Base-by-base conservation (phyloP, 2,888 invertebrate species). In the Zygogramma bicolorata region DNA sequence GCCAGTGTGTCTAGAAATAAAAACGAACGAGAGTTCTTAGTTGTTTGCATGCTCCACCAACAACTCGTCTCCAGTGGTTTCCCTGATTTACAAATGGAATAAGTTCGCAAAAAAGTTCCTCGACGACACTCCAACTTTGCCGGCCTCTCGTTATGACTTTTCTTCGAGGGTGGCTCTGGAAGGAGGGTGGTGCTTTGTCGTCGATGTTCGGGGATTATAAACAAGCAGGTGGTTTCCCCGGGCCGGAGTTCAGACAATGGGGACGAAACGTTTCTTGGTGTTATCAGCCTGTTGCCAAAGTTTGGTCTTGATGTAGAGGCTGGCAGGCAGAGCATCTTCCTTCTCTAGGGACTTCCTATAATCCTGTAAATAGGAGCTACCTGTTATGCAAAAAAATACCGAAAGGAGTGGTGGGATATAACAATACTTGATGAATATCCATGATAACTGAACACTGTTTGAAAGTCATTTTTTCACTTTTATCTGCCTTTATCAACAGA, bases 1-100 rank as follows among this genome's bases (percentile, higher is more conserved):
- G 73, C 75, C 77, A 65, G 75, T 70, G 73, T 75, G 76, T 77
- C 75, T 62, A 29, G 70, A 79, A 81, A 78, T 79, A 82, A 80
- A 81, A 78, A 65, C 20, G 40, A 59, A 65, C 58, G 42, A 25
- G 59, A 65, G 70, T 70, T 70, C 31, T 27, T 29, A 63, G 27
- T 46, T 63, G 63, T 63, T 62, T 62, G 62, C 62, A 62, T 62
- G 25, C 42, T 42, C 42, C 25, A 15, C 62, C 25, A 62, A 42
- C 42, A 27, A 18, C 62, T 62, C 15, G 15, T 62, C 62, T 42
- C 62, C 62, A 42, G 62, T 22, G 62, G 62, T 42, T 62, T 62
- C 7, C 15, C 62, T 62, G 62, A 62, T 62, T 62, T 42, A 42
- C 62, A 42, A 62, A 62, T 62, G 34, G 62, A 62, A 62, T 62